Conservation (phyloP, 2,888 invertebrate species). For the Noctua comes region DNA sequence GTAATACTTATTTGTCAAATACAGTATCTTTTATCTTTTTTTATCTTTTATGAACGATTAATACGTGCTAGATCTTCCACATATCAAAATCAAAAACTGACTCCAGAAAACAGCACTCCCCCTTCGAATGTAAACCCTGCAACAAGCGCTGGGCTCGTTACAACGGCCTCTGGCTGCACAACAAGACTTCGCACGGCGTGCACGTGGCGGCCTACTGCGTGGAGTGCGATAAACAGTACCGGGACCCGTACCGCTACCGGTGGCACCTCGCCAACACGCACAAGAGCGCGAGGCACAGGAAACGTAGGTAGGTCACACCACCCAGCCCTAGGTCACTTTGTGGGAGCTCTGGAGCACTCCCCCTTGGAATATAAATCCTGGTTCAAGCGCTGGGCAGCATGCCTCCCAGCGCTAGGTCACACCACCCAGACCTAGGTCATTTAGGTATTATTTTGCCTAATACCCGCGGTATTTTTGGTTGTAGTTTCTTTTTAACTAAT, state of each 20-base stretch:
- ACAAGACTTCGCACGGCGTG: slow-evolving; percentile 66
- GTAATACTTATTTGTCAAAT: too few relatives aligned
- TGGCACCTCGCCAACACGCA: slow-evolving; percentile 73
- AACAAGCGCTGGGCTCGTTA: slow-evolving; percentile 73
- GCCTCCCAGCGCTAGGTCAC: too few relatives aligned
- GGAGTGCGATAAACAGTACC: slow-evolving; percentile 73
- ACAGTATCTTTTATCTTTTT: too few relatives aligned
- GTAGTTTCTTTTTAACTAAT: too few relatives aligned
- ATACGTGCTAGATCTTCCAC: too few relatives aligned
- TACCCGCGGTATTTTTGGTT: too few relatives aligned
- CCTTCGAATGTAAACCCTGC: slow-evolving; percentile 71
- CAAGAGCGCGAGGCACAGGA: slow-evolving; percentile 49
- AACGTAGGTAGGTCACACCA: slow-evolving; percentile 39
- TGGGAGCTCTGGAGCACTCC: slow-evolving; percentile 63
- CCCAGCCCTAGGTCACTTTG: neutral
- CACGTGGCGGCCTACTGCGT: slow-evolving; percentile 71
- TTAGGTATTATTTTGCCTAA: too few relatives aligned
- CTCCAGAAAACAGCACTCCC: slow-evolving; percentile 72
- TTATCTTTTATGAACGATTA: too few relatives aligned
- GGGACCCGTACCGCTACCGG: slow-evolving; percentile 69
- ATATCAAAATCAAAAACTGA: too few relatives aligned
- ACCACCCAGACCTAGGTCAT: too few relatives aligned
- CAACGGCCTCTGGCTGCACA: slow-evolving; percentile 77
- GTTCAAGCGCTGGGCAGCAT: slow-evolving; percentile 67
- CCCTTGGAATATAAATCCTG: slow-evolving; percentile 71